Evolutionary conservation across 1,140 invertebrate species (phyloP), one percentile per base, ranked within the genome.

Genomic region (Triops cancriformis): DNA sequence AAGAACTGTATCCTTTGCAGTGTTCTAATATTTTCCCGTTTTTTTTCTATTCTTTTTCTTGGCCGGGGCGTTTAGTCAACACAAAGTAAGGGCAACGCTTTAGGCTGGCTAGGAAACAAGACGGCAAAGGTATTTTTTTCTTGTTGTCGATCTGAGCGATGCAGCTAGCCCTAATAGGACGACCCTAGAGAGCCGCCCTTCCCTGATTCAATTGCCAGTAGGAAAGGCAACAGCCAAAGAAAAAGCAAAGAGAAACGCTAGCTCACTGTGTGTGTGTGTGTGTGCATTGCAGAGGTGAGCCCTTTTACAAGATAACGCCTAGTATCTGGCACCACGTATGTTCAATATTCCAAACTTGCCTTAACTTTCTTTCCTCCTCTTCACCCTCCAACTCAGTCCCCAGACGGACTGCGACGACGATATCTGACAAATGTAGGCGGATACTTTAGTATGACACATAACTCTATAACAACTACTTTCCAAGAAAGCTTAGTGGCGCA

Each of bases 211-310:
- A 64, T 64, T 64, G 51, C 51, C 51, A 64, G 51, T 64, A 64
- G 51, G 18, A 64, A 64, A 23, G 51, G 23, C 51, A 37, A 37
- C 31, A 37, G 10, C 51, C 3, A 7, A 64, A 23, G 23, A 64
- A 64, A 64, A 23, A 14, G 51, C 51, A 64, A 18, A 10, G 51
- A 64, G 51, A 64, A 51, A 64, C 51, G 2, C 31, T 2, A 2
- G 31, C 31, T 37, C 31, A 4, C 31, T 37, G 2, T 37, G 31
- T 37, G 7, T 37, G 2, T 37, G 31, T 37, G 7, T 64, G 51
- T 64, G 51, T 64, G 51, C 51, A 64, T 64, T 64, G 51, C n/a
- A 64, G 51, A 64, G 51, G 51, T 64, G 31, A 64, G 51, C 51
- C n/a, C 51, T 64, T 64, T 23, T 64, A 64, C 51, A 64, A 64